phyloP scores from a whole-genome alignment of 2,888 invertebrate genomes.

The Eudemis profundana region DNA sequence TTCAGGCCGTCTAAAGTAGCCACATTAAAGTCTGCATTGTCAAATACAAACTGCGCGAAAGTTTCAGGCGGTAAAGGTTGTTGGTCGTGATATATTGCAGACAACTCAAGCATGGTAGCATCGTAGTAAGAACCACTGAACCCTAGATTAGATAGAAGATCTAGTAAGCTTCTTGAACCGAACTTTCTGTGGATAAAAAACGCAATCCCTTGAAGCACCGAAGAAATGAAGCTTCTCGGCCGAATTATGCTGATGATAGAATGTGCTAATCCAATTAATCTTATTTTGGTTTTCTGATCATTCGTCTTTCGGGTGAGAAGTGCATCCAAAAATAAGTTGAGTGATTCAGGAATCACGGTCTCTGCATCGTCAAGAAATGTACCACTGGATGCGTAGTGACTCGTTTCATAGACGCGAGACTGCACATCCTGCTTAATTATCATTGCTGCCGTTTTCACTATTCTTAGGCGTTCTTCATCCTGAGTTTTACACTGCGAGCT shows the following conservation, averaged over 20 bases:
- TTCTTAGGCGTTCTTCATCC: conserved; percentile 28
- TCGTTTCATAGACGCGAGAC: conserved; percentile 27
- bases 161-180: conserved; percentile 22
- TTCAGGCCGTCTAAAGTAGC: conserved; percentile 28
- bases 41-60: conserved; percentile 30
- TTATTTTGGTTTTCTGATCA: conserved; percentile 16
- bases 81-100: conserved; percentile 18
- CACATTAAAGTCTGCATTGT: too few relatives aligned
- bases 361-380: conserved; percentile 30
- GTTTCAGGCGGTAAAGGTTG: conserved; percentile 28
- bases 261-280: conserved; percentile 12
- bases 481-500: conserved; percentile 19
- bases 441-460: conserved; percentile 23
- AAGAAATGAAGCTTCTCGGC: conserved; percentile 24
- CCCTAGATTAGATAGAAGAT: conserved; percentile 23
- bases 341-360: conserved; percentile 22
- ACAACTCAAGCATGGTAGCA: conserved; percentile 26
- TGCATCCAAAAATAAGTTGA: conserved; percentile 22
- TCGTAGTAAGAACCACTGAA: conserved; percentile 29
- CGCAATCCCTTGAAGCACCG: conserved; percentile 24
- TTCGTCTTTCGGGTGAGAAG: conserved; percentile 13
- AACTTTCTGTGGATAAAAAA: conserved; percentile 29
- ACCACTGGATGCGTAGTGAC: conserved; percentile 26
- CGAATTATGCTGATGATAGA: conserved; percentile 19
- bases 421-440: conserved; percentile 27